Conservation (phyloP, 2,113 vertebrate species). For the Hystrix brachyura region DNA sequence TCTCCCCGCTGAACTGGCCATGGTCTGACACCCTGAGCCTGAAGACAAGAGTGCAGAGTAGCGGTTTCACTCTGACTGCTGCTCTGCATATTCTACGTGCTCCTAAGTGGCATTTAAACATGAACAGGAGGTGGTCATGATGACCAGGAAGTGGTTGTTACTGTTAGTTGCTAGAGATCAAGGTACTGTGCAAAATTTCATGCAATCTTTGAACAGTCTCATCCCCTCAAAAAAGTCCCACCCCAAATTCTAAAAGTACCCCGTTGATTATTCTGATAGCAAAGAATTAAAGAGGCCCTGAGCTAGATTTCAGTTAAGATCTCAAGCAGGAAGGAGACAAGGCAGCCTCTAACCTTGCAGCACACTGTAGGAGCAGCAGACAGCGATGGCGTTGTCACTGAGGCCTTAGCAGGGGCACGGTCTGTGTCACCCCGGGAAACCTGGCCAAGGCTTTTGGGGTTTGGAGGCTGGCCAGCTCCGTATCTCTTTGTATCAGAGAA, state of each 20-base stretch:
- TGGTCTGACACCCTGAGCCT: not conserved
- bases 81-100: not conserved
- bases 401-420: not conserved
- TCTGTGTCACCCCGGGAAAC: not conserved
- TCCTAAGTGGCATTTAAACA: not conserved
- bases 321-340: not conserved
- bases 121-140: not conserved
- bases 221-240: not conserved
- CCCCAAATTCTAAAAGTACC: not conserved
- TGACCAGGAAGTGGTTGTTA: not conserved
- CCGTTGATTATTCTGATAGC: not conserved
- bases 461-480: too few relatives aligned
- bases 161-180: not conserved
- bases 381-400: accelerated
- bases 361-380: not conserved
- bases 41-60: not conserved
- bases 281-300: not conserved
- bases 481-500: not conserved
- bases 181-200: not conserved
- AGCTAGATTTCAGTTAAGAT: not conserved
- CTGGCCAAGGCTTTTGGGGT: not conserved
- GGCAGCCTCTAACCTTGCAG: not conserved
- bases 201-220: not conserved
- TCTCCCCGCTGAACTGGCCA: not conserved
- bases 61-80: not conserved